Percentiles rank a stretch among this genome's conserved stretches.
Evolutionary conservation across 2,888 invertebrate species (phyloP).

Genomic region (Acanthosepion lycidas): DNA sequence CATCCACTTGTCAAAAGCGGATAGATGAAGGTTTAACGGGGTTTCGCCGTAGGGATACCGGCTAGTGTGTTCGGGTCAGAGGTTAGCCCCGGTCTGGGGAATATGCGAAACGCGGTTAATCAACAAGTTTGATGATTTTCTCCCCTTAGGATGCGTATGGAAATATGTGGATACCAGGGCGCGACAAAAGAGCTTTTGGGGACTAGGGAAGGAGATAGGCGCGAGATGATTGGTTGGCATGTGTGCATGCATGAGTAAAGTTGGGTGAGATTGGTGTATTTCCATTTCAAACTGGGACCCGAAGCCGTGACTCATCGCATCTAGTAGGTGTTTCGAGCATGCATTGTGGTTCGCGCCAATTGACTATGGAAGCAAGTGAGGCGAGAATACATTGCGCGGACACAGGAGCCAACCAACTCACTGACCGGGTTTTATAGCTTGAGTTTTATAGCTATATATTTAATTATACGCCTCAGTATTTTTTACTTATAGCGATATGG

Average conservation of each 20-base stretch:
- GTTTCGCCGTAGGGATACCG: neutral
- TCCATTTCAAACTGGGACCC: neutral
- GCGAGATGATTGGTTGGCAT: neutral
- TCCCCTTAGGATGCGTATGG: neutral
- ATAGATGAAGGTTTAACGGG: neutral
- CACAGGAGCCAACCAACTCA: neutral
- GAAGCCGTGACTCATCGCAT: neutral
- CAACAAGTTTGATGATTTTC: neutral
- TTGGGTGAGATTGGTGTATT: neutral
- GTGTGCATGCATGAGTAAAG: neutral
- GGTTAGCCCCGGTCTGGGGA: neutral
- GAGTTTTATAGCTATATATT: too few relatives aligned
- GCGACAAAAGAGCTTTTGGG: neutral
- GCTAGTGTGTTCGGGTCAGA: neutral
- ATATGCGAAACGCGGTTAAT: neutral
- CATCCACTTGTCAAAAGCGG: neutral
- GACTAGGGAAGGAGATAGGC: neutral
- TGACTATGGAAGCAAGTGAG: neutral
- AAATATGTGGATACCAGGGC: neutral
- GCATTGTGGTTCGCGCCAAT: neutral
- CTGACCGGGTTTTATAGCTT: neutral
- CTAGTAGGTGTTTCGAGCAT: neutral
- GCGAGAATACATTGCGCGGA: neutral
- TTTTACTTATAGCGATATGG: neutral
- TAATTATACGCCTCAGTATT: neutral